Percentiles rank a stretch among this genome's conserved stretches.
phyloP scores from a whole-genome alignment of 1,140 invertebrate genomes.

The Globodera ellingtonae region DNA sequence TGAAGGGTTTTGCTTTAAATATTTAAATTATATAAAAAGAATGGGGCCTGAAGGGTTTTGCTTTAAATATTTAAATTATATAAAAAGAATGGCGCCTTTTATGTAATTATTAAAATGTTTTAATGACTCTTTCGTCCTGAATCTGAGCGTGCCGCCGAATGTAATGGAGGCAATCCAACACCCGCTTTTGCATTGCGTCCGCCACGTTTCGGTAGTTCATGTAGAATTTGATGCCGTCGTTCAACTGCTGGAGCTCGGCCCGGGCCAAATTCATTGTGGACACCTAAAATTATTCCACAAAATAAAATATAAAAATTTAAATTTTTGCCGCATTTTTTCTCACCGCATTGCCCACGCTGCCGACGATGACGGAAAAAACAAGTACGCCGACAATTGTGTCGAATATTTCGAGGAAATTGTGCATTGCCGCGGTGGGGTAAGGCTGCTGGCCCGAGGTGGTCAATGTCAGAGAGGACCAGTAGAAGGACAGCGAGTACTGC shows the following conservation, averaged over 20 bases:
- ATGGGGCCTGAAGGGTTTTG: background rate
- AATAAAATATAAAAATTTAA: background rate
- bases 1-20: background rate
- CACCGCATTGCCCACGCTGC: conserved; percentile 91
- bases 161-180: conserved; percentile 50
- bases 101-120: too few relatives aligned
- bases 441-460: conserved; percentile 80
- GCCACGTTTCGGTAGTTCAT: conserved; percentile 74
- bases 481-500: conserved; percentile 78
- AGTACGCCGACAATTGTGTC: conserved; percentile 84
- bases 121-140: conserved; percentile 31
- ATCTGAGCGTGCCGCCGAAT: conserved; percentile 53
- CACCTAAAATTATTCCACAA: conserved; percentile 14
- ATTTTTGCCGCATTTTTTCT: background rate
- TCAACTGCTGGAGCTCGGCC: conserved; percentile 87
- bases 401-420: conserved; percentile 72
- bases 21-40: too few relatives aligned
- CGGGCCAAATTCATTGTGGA: conserved; percentile 90
- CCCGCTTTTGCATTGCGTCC: conserved; percentile 67
- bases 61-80: too few relatives aligned
- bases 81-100: too few relatives aligned
- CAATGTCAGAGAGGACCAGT: conserved; percentile 90
- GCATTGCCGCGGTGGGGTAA: conserved; percentile 44
- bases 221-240: conserved; percentile 93
- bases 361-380: conserved; percentile 82